Evolutionary conservation across 2,113 vertebrate species (phyloP), one percentile per base, ranked within the genome.

Genomic region (Melanerpes formicivorus): DNA sequence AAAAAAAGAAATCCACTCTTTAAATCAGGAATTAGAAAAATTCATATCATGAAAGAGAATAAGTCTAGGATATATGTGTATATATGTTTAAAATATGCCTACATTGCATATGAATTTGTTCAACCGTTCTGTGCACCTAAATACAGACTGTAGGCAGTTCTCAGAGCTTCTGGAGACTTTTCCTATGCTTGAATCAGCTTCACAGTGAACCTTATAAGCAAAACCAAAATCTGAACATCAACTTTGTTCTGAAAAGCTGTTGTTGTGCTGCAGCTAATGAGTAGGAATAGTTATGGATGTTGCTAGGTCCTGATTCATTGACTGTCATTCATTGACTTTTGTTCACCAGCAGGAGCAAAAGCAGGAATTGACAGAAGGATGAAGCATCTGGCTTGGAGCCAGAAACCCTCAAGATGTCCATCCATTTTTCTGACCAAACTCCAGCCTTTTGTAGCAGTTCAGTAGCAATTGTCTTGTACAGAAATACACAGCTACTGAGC

Each of bases 341-440:
- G 74, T 71, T 87, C 80, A 64, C 76, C 0, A 9, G 18, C 74
- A 79, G 79, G n/a, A 77, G 29, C 84, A 82, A 56, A 66, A 32
- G 50, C 76, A 87, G 90, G 60, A 73, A 66, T 52, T 83, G 95
- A 88, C 92, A 92, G 88, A 74, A 93, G 95, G 84, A 90, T 90
- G 69, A 81, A 89, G 75, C 40, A 11, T 56, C 81, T 95, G 93
- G 89, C 90, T 80, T 67, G 30, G 37, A 82, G 92, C 88, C 89
- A 96, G 78, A 50, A 90, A 14, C 48, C 64, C 89, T 90, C 64
- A 25, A 80, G 92, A 92, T 75, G 30, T 93, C 74, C 80, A 84
- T 93, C 84, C 48, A 80, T 93, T 90, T 90, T 94, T 74, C 87
- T 92, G 42, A 32, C 48, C 72, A 71, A 87, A 60, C 52, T 82